phyloP scores from a whole-genome alignment of 2,113 vertebrate genomes.

The Gnathonemus echidnorhynchus region DNA sequence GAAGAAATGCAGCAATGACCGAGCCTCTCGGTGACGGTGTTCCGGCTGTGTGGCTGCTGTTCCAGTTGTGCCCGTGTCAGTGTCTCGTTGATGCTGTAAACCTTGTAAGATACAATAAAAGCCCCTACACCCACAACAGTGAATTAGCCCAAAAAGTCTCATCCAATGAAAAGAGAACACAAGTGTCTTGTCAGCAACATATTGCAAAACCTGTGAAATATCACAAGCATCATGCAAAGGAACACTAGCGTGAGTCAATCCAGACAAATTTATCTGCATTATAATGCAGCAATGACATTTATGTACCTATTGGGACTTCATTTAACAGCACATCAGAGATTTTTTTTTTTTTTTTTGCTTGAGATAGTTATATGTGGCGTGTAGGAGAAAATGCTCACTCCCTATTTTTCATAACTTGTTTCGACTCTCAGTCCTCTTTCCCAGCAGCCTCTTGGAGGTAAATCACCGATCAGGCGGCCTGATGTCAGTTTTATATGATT shows the following conservation, averaged over 20 bases:
- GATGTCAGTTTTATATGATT: conserved; percentile 19
- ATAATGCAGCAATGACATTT: not conserved
- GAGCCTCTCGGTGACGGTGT: not conserved
- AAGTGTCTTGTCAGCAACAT: conserved; percentile 3
- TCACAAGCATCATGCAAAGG: not conserved
- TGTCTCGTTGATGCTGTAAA: not conserved
- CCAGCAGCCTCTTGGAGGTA: conserved; percentile 13
- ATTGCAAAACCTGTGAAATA: conserved; percentile 20
- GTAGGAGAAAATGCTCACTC: not conserved
- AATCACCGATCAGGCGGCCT: conserved; percentile 8
- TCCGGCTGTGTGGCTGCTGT: not conserved
- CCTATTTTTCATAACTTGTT: conserved; percentile 11
- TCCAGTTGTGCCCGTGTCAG: not conserved
- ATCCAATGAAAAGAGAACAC: not conserved
- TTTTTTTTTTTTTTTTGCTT: not conserved
- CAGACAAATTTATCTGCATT: conserved; percentile 13
- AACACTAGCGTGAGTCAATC: conserved; percentile 1
- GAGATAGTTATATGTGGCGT: conserved; percentile 2
- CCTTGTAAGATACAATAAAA: not conserved
- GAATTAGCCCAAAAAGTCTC: not conserved
- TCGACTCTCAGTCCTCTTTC: conserved; percentile 17
- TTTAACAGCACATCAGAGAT: not conserved
- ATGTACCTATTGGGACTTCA: conserved; percentile 3
- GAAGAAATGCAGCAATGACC: not conserved
- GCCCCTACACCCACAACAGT: not conserved